These are phyloP conservation scores for Armadillidium nasatum DNA, from an alignment of 1,140 invertebrate species.

Conservation along the genomic window DNA sequence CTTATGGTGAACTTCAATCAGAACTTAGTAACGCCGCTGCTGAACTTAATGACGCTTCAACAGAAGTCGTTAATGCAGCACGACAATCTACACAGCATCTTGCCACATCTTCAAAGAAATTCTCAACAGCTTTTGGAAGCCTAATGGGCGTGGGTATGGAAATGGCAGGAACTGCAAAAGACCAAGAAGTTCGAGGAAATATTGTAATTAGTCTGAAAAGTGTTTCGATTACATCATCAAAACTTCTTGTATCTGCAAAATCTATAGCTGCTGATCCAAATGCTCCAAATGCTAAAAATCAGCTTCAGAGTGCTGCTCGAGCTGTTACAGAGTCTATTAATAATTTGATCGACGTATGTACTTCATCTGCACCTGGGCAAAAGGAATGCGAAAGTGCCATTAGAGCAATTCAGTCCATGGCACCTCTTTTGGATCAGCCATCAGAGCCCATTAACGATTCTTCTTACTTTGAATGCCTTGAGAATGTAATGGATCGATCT, in stretches of 20 bases:
- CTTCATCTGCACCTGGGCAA: slow-evolving; percentile 77
- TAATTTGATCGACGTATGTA: slow-evolving; percentile 76
- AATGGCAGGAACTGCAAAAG: slow-evolving; percentile 63
- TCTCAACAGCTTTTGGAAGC: slow-evolving; percentile 69
- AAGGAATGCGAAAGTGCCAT: slow-evolving; percentile 96
- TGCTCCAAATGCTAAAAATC: slow-evolving; percentile 84
- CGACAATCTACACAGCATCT: slow-evolving; percentile 61
- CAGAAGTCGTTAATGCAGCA: slow-evolving; percentile 69
- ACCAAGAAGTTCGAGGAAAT: slow-evolving; percentile 63
- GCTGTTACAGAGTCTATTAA: slow-evolving; percentile 91
- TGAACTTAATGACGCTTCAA: slow-evolving; percentile 72
- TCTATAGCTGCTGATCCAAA: slow-evolving; percentile 80
- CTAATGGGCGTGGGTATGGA: slow-evolving; percentile 71
- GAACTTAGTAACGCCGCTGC: slow-evolving; percentile 77
- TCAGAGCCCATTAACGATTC: slow-evolving; percentile 80
- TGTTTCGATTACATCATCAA: slow-evolving; percentile 80
- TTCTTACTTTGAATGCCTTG: slow-evolving; percentile 91
- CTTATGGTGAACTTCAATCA: slow-evolving; percentile 76
- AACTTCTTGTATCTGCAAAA: slow-evolving; percentile 80
- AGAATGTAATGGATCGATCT: slow-evolving; percentile 89
- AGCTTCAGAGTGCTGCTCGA: slow-evolving; percentile 72
- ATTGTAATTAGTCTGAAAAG: slow-evolving; percentile 82
- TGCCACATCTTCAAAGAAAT: slow-evolving; percentile 67
- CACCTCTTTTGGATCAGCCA: slow-evolving; percentile 76
- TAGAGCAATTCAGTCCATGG: slow-evolving; percentile 81